A percentile compares a stretch with the other conserved stretches of the same genome.
Evolutionary conservation across 2,797 vertebrate genomes (phyloP).

Genomic region (Ctenochaetus hawaiiensis): DNA sequence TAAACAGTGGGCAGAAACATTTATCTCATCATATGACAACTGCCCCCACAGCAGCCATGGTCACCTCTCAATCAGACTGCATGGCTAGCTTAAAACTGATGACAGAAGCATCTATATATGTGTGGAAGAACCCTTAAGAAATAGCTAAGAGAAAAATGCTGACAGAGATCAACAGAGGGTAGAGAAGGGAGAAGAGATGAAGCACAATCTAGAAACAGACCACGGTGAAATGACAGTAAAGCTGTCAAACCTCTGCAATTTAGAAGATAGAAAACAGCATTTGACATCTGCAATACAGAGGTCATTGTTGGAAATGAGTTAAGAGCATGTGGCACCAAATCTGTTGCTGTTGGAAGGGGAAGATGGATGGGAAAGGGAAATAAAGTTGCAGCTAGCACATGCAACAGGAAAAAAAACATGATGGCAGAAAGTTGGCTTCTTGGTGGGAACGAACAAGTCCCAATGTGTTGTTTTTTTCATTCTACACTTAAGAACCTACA

Average conservation of each 20-base stretch:
- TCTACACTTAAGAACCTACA: too few relatives aligned
- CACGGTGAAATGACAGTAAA: slow-evolving; percentile 14
- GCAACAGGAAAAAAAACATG: slow-evolving; percentile 5
- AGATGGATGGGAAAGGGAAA: neutral
- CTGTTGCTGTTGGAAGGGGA: neutral
- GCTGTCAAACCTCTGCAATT: neutral
- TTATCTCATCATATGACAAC: slow-evolving; percentile 24
- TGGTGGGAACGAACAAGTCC: too few relatives aligned
- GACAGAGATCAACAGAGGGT: slow-evolving; percentile 19
- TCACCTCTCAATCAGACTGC: slow-evolving; percentile 41
- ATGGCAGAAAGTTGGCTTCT: neutral
- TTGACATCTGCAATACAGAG: slow-evolving; percentile 9
- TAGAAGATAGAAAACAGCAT: neutral
- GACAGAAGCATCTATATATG: slow-evolving; percentile 27
- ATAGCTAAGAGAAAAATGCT: slow-evolving; percentile 25
- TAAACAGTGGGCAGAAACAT: slow-evolving; percentile 2
- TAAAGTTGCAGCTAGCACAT: neutral
- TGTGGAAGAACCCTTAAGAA: slow-evolving; percentile 8
- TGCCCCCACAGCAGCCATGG: slow-evolving; percentile 15
- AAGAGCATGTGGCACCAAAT: neutral
- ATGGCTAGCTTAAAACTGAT: slow-evolving; percentile 13
- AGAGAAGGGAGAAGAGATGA: slow-evolving; percentile 1
- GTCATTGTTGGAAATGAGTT: slow-evolving; percentile 10
- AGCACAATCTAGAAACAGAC: slow-evolving; percentile 23
- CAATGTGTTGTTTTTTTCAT: too few relatives aligned